phyloP scores from a whole-genome alignment of 2,113 vertebrate species.

The Sander vitreus region DNA sequence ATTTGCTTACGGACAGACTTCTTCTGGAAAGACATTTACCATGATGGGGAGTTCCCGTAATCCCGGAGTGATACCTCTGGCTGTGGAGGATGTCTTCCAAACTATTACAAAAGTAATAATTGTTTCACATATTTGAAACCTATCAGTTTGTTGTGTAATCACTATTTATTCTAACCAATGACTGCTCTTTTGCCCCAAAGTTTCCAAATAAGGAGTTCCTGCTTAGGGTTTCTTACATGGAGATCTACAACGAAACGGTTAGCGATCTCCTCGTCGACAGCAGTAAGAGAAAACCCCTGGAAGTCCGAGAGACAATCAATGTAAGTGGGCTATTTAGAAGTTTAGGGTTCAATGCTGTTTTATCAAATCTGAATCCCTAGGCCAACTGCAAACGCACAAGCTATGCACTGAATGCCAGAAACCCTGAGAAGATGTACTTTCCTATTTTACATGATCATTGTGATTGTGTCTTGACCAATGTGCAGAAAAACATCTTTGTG shows the following conservation, averaged over 20 bases:
- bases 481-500: conserved; percentile 94
- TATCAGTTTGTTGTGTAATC: neutral
- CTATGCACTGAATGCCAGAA: neutral
- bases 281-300: conserved; percentile 93
- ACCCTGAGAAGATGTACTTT: neutral
- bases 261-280: conserved; percentile 92
- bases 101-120: conserved; percentile 89
- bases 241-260: conserved; percentile 98
- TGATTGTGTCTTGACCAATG: conserved; percentile 2
- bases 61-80: conserved; percentile 91
- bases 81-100: conserved; percentile 93
- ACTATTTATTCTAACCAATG: neutral
- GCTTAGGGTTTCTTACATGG: conserved; percentile 96
- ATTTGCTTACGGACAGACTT: conserved; percentile 98
- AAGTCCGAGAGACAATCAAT: conserved; percentile 91
- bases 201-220: conserved; percentile 95
- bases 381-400: neutral
- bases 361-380: neutral
- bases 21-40: conserved; percentile 96
- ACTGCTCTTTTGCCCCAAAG: conserved; percentile 72
- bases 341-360: neutral
- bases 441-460: neutral
- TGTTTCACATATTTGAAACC: neutral
- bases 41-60: conserved; percentile 91
- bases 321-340: conserved; percentile 81